A percentile compares a stretch with the other conserved stretches of the same genome.
These are phyloP conservation scores for Siniperca obscura DNA, from an alignment of 2,797 vertebrate genomes.

Conservation along the genomic window DNA sequence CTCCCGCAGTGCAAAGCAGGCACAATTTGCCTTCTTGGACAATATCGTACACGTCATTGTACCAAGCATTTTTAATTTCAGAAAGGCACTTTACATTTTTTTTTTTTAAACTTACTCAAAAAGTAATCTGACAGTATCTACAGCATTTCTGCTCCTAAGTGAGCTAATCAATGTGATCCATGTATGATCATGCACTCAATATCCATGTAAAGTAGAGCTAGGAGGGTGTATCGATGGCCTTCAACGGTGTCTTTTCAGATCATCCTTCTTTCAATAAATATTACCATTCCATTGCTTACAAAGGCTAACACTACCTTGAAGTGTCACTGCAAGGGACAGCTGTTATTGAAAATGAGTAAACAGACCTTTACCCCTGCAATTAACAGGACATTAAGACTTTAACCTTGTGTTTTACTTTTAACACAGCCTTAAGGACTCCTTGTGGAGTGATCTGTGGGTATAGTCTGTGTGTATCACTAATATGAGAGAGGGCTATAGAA, in stretches of 20 bases:
- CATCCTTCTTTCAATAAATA: conserved; percentile 30
- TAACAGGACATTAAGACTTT: conserved; percentile 33
- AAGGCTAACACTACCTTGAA: neutral
- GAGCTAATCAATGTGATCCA: conserved; percentile 6
- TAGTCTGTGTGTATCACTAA: conserved; percentile 13
- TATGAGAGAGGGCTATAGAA: conserved; percentile 9
- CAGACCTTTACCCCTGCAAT: conserved; percentile 3
- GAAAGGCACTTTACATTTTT: neutral
- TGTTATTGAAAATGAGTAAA: conserved; percentile 10
- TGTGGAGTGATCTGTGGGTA: conserved; percentile 1
- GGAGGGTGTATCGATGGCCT: conserved; percentile 1
- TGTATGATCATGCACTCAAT: neutral
- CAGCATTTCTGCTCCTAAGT: conserved; percentile 5
- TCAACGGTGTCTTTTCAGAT: conserved; percentile 21
- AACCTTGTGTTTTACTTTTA: conserved; percentile 20
- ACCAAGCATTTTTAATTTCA: conserved; percentile 17
- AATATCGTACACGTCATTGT: conserved; percentile 5
- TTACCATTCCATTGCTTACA: neutral
- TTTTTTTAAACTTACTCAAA: neutral
- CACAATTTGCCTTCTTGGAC: conserved; percentile 1
- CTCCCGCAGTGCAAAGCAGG: conserved; percentile 33
- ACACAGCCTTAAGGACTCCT: conserved; percentile 11
- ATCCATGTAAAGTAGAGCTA: conserved; percentile 3
- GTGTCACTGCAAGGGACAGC: conserved; percentile 12
- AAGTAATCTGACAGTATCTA: conserved; percentile 1